Evolutionary conservation across 2,113 vertebrate genomes (phyloP), one percentile per base, ranked within the genome.

Genomic region (Aleadryas rufinucha): DNA sequence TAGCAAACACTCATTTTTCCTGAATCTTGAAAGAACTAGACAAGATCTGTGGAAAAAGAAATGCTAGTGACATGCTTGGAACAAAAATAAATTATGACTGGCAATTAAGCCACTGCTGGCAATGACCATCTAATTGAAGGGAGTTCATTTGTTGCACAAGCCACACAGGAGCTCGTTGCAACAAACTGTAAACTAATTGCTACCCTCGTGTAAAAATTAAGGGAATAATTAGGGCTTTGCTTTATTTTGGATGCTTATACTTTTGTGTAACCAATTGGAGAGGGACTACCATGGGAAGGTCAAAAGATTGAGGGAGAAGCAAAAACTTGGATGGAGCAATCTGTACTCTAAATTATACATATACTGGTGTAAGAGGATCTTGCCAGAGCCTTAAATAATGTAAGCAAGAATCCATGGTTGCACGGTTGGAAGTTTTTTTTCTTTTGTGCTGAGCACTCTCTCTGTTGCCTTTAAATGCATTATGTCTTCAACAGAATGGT

Each of bases 141-240:
- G 53, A 87, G n/a, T 15, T 88, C 37, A 60, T 93, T 95, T 95
- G 33, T 79, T 88, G 57, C 31, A 89, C 42, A 88, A 81, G 42
- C 76, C 60, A 66, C 66, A 74, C 6, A 81, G 50, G 30, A 93
- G 52, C 54, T 88, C 45, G 28, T 72, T 91, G 69, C 65, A 89
- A 61, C 61, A 91, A 76, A 72, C 72, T 84, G 77, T 60, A 89
- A 95, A 94, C 53, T 82, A 82, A 87, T 92, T 92, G 53, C 47
- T 74, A 60, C 14, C 14, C 39, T 79, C 0, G 0, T 82, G 45
- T 71, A 57, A 87, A 95, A 95, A 91, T 45, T 61, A 87, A 26
- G 13, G 17, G 9, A 82, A 91, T 89, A 78, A 87, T 83, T 71
- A 80, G 23, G 50, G 11, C 26, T 87, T 76, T 82, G 12, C 68